Evolutionary conservation across 2,888 invertebrate genomes (phyloP).

Genomic region (Leptogaster cylindrica): DNA sequence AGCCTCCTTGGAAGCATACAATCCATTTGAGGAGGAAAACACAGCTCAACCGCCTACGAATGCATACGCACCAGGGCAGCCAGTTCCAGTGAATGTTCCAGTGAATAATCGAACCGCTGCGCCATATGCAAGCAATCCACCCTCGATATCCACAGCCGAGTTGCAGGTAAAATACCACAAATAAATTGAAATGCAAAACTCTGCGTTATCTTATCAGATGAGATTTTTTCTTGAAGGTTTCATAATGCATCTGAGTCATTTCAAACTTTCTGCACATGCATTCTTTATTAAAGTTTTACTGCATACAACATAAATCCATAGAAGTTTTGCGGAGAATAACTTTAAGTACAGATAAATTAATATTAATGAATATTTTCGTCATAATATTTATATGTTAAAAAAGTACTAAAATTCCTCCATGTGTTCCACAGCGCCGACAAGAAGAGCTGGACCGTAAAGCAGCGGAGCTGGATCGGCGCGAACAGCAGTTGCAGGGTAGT

Average conservation of each 20-base stretch:
- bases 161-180: slow-evolving; percentile 68
- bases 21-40: slow-evolving; percentile 83
- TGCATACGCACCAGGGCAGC: slow-evolving; percentile 50
- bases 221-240: not conserved
- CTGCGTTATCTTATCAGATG: not conserved
- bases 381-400: no score
- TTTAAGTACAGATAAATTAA: no score
- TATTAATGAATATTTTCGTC: no score
- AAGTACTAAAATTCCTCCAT: no score
- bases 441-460: slow-evolving; percentile 93
- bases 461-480: slow-evolving; percentile 84
- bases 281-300: slow-evolving; percentile 43
- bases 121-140: slow-evolving; percentile 58
- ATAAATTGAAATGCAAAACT: not conserved
- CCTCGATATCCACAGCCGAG: slow-evolving; percentile 72
- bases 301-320: no score
- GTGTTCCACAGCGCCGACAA: slow-evolving; percentile 75
- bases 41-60: slow-evolving; percentile 65
- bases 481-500: slow-evolving; percentile 77
- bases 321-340: no score
- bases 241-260: not conserved
- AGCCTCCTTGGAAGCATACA: slow-evolving; percentile 89
- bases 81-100: not conserved
- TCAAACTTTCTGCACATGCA: not conserved
- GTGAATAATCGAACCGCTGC: slow-evolving; percentile 7